Evolutionary conservation across 2,888 invertebrate species (phyloP).

Genomic region (Oscheius myriophilus): DNA sequence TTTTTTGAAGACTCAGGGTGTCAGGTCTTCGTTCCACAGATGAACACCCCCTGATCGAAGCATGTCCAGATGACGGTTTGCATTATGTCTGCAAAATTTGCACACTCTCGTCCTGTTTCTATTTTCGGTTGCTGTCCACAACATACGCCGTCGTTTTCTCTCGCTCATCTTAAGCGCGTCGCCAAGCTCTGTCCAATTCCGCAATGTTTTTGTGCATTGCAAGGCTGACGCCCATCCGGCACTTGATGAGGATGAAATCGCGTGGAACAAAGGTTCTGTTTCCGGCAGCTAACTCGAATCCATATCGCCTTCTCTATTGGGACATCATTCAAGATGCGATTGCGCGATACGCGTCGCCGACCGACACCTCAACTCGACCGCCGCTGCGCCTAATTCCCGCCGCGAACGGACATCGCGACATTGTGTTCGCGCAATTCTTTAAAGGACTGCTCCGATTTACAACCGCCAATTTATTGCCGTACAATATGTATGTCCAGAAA

Average conservation of each 20-base stretch:
- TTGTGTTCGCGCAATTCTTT: not conserved
- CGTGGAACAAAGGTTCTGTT: conserved; percentile 19
- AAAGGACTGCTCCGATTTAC: too few relatives aligned
- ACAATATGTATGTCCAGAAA: too few relatives aligned
- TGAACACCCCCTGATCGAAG: too few relatives aligned
- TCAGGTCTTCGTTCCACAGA: too few relatives aligned
- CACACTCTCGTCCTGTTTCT: too few relatives aligned
- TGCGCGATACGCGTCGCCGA: conserved; percentile 27
- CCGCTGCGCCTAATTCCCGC: conserved; percentile 22
- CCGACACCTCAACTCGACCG: conserved; percentile 28
- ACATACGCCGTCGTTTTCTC: not conserved
- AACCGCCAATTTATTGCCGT: too few relatives aligned
- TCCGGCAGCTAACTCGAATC: conserved; percentile 27
- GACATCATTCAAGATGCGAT: conserved; percentile 32
- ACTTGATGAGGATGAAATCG: not conserved
- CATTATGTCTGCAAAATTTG: too few relatives aligned
- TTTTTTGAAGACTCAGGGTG: too few relatives aligned
- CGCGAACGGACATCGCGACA: conserved; percentile 26
- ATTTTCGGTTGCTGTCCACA: not conserved
- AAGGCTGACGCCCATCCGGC: not conserved
- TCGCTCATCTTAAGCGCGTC: not conserved
- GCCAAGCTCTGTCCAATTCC: not conserved
- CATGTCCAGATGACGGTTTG: too few relatives aligned
- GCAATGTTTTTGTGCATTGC: too few relatives aligned
- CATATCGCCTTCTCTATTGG: conserved; percentile 30